A percentile compares a stretch with the other conserved stretches of the same genome.
Evolutionary conservation across 92 coral and sea anemone species (phyloP).

Genomic region (Heliopora coerulea): DNA sequence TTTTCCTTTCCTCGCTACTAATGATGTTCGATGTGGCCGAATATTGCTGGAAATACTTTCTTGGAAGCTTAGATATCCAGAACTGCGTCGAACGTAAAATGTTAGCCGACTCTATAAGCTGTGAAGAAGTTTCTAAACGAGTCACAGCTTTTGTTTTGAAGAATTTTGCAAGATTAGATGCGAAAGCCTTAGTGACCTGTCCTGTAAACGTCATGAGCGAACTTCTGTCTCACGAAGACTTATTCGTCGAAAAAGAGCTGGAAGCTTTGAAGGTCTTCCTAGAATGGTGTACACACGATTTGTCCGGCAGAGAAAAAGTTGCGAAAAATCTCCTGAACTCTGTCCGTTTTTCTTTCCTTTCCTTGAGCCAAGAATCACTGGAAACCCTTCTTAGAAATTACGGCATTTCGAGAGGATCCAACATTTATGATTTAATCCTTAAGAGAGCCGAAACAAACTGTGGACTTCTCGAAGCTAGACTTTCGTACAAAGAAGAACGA

Average conservation of each 20-base stretch:
- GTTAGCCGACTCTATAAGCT: constrained; percentile 56
- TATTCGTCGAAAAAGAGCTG: constrained; percentile 64
- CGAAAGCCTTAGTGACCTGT: constrained; percentile 56
- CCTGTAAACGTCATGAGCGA: constrained; percentile 44
- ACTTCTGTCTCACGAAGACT: constrained; percentile 74
- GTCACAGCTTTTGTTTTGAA: constrained; percentile 2
- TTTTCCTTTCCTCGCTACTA: constrained; percentile 75
- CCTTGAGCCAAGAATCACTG: constrained; percentile 31
- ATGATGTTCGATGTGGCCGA: constrained; percentile 58
- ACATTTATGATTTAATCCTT: background rate
- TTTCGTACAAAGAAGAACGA: constrained; percentile 64
- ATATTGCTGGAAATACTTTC: constrained; percentile 69
- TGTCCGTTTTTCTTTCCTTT: constrained; percentile 62
- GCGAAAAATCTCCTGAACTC: constrained; percentile 45
- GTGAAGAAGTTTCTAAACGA: background rate
- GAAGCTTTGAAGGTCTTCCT: constrained; percentile 60
- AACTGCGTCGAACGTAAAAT: constrained; percentile 76
- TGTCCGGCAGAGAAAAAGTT: constrained; percentile 37
- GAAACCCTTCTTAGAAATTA: constrained; percentile 8
- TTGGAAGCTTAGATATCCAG: constrained; percentile 52
- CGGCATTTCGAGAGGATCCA: background rate
- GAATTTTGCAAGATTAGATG: constrained; percentile 30
- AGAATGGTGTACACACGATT: constrained; percentile 65
- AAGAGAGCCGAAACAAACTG: background rate
- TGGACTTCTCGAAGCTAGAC: constrained; percentile 40